A percentile compares a stretch with the other conserved stretches of the same genome.
These are phyloP conservation scores for Carassius carassius DNA, from an alignment of 2,113 vertebrate species.

Conservation along the genomic window DNA sequence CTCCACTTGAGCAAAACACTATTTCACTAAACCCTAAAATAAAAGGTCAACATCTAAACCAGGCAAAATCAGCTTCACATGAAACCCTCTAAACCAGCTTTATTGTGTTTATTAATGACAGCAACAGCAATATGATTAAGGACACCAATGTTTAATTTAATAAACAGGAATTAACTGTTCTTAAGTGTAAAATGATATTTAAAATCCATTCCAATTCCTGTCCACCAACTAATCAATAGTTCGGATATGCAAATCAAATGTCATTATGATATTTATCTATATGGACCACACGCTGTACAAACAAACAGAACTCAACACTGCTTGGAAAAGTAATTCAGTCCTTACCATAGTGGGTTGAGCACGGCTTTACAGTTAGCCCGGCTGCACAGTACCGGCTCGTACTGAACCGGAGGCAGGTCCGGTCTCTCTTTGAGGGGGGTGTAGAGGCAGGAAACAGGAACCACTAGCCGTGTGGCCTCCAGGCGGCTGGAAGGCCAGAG, in stretches of 20 bases:
- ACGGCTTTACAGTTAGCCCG: constrained; percentile 91
- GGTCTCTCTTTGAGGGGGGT: constrained; percentile 91
- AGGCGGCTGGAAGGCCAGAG: constrained; percentile 96
- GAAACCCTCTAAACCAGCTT: neutral
- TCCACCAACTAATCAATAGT: neutral
- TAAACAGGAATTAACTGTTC: neutral
- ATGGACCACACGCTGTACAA: neutral
- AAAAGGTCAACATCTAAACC: neutral
- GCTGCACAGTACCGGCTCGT: constrained; percentile 93
- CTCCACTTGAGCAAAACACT: neutral
- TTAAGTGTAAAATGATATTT: neutral
- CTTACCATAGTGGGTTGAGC: constrained; percentile 96
- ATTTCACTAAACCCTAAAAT: neutral
- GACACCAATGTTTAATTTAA: neutral
- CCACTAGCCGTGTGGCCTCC: constrained; percentile 93
- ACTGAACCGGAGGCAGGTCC: constrained; percentile 91
- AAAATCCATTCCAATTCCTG: neutral
- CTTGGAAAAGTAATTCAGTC: constrained; percentile 10
- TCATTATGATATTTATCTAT: neutral
- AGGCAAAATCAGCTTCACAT: neutral
- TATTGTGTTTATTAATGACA: neutral
- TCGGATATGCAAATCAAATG: neutral
- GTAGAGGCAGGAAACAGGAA: constrained; percentile 92
- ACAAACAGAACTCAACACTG: neutral
- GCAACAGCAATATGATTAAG: neutral